A percentile compares a stretch with the other conserved stretches of the same genome.
phyloP scores from a whole-genome alignment of 2,888 invertebrate genomes.

The Brenthis hecate region DNA sequence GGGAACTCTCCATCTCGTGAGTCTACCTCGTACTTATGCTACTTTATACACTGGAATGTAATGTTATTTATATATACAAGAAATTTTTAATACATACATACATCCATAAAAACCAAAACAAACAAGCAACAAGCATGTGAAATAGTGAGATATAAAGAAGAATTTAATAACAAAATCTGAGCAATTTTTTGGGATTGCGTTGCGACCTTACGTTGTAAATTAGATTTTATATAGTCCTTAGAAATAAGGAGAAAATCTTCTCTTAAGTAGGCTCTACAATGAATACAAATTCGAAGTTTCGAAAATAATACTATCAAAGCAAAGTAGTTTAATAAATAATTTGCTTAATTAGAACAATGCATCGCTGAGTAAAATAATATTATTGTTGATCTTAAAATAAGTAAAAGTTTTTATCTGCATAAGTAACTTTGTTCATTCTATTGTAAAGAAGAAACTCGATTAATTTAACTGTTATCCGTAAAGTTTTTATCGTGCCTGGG shows the following conservation, averaged over 20 bases:
- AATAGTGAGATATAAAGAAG: too few species aligned
- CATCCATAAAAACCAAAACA: too few species aligned
- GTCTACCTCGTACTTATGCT: too few species aligned
- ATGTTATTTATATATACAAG: background rate
- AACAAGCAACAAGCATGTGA: too few species aligned
- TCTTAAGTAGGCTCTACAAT: too few species aligned
- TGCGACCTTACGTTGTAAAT: too few species aligned
- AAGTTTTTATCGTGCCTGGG: conserved; percentile 47
- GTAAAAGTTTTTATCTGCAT: conserved; percentile 50
- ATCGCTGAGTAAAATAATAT: conserved; percentile 20
- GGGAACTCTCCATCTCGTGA: background rate
- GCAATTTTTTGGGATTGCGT: too few species aligned
- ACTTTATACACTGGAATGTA: too few species aligned
- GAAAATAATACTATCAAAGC: background rate
- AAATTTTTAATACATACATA: background rate
- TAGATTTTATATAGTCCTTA: too few species aligned
- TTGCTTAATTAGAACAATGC: conserved; percentile 27
- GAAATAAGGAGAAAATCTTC: too few species aligned
- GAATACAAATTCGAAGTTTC: background rate
- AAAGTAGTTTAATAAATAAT: background rate
- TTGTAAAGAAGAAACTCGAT: conserved; percentile 48
- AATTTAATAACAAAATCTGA: too few species aligned
- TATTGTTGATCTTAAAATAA: conserved; percentile 37
- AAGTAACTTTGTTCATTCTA: conserved; percentile 44
- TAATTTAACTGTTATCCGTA: conserved; percentile 50